These are phyloP conservation scores for Prolemur simus DNA, from an alignment of 2,113 vertebrate species.

Conservation along the genomic window DNA sequence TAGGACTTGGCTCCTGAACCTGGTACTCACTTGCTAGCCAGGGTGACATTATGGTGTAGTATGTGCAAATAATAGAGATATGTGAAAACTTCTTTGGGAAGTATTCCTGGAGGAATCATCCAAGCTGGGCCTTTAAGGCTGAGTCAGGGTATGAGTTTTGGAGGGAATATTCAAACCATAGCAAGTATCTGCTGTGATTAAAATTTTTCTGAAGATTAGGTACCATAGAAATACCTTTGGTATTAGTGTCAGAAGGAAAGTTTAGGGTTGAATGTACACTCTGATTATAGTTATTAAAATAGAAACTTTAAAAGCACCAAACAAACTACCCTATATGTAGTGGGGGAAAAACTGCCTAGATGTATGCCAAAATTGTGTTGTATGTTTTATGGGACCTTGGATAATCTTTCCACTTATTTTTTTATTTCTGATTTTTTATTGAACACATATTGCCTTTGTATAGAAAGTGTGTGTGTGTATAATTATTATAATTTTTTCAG, in stretches of 20 bases:
- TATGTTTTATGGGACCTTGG: not conserved
- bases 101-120: not conserved
- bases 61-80: not conserved
- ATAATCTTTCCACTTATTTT: not conserved
- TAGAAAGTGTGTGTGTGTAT: not conserved
- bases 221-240: not conserved
- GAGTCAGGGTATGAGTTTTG: not conserved
- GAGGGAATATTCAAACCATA: not conserved
- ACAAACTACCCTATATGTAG: not conserved
- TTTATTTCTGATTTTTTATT: not conserved
- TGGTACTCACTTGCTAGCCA: not conserved
- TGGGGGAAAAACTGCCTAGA: not conserved
- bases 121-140: not conserved
- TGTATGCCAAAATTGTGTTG: not conserved
- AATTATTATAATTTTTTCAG: not conserved
- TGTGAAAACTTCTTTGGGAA: not conserved
- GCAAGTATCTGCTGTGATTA: not conserved
- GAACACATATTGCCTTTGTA: not conserved
- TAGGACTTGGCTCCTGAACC: not conserved
- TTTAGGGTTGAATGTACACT: not conserved
- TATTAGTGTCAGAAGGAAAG: not conserved
- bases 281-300: constrained; percentile 13
- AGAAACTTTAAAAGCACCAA: not conserved
- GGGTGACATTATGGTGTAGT: not conserved
- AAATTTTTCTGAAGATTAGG: constrained; percentile 22